These are phyloP conservation scores for Mobula birostris DNA, from an alignment of 2,113 vertebrate genomes.

Conservation along the genomic window DNA sequence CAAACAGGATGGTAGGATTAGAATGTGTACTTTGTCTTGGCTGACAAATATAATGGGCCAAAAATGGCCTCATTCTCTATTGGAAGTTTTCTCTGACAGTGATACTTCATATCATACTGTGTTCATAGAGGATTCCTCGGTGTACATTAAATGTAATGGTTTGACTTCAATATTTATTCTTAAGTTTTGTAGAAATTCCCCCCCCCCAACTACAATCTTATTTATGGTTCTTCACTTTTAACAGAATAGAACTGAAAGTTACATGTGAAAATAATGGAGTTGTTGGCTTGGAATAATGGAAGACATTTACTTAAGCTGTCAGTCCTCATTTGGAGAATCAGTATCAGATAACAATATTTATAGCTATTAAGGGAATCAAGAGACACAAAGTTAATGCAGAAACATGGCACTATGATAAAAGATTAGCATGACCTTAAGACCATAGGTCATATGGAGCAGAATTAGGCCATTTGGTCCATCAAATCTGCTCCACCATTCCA, in stretches of 20 bases:
- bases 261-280: not conserved
- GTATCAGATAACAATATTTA: not conserved
- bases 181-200: not conserved
- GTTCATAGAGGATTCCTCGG: not conserved
- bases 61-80: no score
- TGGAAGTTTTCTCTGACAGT: no score
- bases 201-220: not conserved
- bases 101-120: not conserved
- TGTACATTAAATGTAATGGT: not conserved
- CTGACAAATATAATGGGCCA: no score
- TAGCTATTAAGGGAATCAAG: no score
- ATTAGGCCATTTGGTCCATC: no score
- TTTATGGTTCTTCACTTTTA: not conserved
- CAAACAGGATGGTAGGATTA: no score
- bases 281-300: not conserved
- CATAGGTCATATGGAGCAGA: no score
- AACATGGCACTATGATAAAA: no score
- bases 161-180: not conserved
- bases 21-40: no score
- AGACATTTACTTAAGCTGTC: not conserved
- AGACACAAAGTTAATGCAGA: no score
- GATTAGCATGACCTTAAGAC: no score
- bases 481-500: no score
- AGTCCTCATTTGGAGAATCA: not conserved
- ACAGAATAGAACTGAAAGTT: not conserved